Evolutionary conservation across 2,113 vertebrate species (phyloP).

Genomic region (Pimephales promelas): DNA sequence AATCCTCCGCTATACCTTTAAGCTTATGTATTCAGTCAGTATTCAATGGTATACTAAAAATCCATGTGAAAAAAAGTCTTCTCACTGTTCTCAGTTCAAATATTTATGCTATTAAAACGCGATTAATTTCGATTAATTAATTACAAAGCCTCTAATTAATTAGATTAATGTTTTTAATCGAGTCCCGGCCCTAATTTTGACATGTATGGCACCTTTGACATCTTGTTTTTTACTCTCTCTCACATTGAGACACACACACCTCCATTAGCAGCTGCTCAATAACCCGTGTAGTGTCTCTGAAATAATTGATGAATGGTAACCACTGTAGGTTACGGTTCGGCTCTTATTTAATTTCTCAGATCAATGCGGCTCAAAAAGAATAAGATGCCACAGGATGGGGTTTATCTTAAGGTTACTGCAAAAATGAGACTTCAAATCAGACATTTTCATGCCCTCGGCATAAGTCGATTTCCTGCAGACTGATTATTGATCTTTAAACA

Average conservation of each 20-base stretch:
- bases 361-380: background rate
- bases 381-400: background rate
- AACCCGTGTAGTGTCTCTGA: background rate
- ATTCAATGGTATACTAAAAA: too few relatives aligned
- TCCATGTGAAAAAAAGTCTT: too few relatives aligned
- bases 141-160: too few relatives aligned
- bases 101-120: too few relatives aligned
- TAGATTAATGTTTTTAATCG: too few relatives aligned
- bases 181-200: too few relatives aligned
- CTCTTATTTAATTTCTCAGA: background rate
- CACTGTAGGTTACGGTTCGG: background rate
- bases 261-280: background rate
- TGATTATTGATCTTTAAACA: slow-evolving; percentile 23
- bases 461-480: background rate
- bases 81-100: too few relatives aligned
- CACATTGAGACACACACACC: background rate
- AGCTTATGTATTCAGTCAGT: too few relatives aligned
- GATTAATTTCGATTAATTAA: too few relatives aligned
- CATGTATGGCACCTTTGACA: too few relatives aligned
- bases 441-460: background rate
- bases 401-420: background rate
- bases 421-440: background rate
- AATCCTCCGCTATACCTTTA: too few relatives aligned
- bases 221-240: too few relatives aligned
- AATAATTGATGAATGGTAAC: slow-evolving; percentile 5